phyloP scores from a whole-genome alignment of 64 coral and sea anemone genomes.

The Astreopora myriophthalma region DNA sequence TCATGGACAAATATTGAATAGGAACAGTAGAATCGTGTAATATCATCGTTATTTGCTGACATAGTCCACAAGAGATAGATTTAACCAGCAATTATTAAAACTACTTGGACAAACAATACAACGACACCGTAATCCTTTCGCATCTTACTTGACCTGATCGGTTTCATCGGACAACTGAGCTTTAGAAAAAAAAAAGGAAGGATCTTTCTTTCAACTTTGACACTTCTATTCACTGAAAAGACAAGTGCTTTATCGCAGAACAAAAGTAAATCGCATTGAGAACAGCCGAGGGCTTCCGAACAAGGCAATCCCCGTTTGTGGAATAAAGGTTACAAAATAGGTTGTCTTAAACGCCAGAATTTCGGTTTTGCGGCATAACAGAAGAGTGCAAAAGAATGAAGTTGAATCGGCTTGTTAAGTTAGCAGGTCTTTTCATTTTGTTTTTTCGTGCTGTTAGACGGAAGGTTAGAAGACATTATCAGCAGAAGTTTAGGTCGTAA shows the following conservation, averaged over 20 bases:
- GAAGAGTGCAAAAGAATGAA: constrained; percentile 2
- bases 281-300: background rate
- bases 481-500: background rate
- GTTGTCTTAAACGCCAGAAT: too few species aligned
- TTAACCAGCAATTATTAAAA: background rate
- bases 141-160: constrained; percentile 9
- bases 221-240: background rate
- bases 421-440: background rate
- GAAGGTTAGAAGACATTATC: background rate
- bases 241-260: too few species aligned
- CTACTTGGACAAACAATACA: background rate
- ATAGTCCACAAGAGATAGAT: background rate
- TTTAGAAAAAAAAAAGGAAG: background rate
- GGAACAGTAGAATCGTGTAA: background rate
- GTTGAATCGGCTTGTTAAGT: too few species aligned
- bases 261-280: background rate
- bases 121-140: constrained; percentile 2
- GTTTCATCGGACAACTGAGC: background rate
- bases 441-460: background rate
- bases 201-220: background rate
- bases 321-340: background rate
- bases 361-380: too few species aligned
- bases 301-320: too few species aligned
- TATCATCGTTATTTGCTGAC: constrained; percentile 3
- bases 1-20: background rate